Conservation (phyloP, 2,113 vertebrate genomes). For the Python bivittatus region DNA sequence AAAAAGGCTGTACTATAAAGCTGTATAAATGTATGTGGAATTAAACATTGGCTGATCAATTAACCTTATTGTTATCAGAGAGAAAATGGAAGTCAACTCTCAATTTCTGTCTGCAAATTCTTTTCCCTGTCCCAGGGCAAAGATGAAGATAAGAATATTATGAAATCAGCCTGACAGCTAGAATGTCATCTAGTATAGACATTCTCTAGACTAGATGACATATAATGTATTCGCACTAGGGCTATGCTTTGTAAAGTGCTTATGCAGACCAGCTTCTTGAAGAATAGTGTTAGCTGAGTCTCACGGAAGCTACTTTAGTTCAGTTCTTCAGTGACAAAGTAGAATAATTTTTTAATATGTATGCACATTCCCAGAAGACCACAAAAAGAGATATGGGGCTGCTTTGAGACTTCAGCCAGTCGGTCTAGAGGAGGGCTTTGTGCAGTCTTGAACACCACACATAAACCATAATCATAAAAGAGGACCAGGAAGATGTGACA, state of each 20-base stretch:
- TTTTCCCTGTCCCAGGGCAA: neutral
- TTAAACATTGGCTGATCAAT: neutral
- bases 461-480: neutral
- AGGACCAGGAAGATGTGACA: neutral
- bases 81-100: neutral
- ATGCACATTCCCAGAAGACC: neutral
- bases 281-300: neutral
- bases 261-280: neutral
- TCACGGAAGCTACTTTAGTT: neutral
- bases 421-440: neutral
- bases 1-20: neutral
- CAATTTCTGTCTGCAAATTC: neutral
- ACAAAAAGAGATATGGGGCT: neutral
- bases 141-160: neutral
- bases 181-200: no score
- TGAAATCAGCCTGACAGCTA: neutral
- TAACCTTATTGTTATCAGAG: neutral
- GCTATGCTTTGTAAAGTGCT: neutral
- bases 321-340: neutral
- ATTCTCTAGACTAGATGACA: neutral
- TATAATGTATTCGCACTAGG: neutral
- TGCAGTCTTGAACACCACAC: neutral
- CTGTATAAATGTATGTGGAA: neutral
- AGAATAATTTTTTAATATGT: neutral
- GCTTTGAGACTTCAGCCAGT: neutral